These are phyloP conservation scores for Ceriagrion tenellum DNA, from an alignment of 2,888 invertebrate genomes.

Conservation along the genomic window DNA sequence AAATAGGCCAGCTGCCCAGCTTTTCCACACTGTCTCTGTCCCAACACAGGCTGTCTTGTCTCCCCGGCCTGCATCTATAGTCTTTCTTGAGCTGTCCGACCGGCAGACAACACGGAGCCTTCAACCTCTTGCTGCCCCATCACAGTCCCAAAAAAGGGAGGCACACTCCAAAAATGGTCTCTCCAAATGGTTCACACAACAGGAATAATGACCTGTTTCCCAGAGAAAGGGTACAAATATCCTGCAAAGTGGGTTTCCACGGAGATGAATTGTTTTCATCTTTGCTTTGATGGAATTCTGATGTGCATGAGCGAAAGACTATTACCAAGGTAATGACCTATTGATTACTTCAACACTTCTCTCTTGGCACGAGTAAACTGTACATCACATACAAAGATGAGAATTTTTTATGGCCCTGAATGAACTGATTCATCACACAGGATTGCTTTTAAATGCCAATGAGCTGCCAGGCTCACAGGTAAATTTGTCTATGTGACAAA, in stretches of 20 bases:
- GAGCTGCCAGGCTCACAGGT: not conserved
- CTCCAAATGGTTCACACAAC: not conserved
- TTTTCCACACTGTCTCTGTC: not conserved
- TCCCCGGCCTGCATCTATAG: not conserved
- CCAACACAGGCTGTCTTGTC: not conserved
- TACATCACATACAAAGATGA: conserved; percentile 31
- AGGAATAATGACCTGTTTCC: not conserved
- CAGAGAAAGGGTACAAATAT: not conserved
- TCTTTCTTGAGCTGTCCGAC: conserved; percentile 17
- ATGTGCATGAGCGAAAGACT: conserved; percentile 1
- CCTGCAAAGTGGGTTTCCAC: not conserved
- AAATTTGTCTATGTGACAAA: not conserved
- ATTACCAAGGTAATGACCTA: conserved; percentile 1
- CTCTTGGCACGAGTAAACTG: not conserved
- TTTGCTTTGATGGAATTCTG: not conserved
- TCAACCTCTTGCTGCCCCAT: not conserved
- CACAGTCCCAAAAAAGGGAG: not conserved
- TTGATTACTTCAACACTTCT: not conserved
- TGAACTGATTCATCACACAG: not conserved
- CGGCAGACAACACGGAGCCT: not conserved
- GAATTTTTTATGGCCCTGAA: not conserved
- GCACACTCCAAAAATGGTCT: not conserved
- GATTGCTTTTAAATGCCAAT: not conserved
- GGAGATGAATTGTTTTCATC: not conserved
- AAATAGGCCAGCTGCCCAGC: not conserved